Percentiles rank a stretch among this genome's conserved stretches.
These are phyloP conservation scores for Telenomus remus DNA, from an alignment of 1,140 invertebrate genomes.

Conservation along the genomic window DNA sequence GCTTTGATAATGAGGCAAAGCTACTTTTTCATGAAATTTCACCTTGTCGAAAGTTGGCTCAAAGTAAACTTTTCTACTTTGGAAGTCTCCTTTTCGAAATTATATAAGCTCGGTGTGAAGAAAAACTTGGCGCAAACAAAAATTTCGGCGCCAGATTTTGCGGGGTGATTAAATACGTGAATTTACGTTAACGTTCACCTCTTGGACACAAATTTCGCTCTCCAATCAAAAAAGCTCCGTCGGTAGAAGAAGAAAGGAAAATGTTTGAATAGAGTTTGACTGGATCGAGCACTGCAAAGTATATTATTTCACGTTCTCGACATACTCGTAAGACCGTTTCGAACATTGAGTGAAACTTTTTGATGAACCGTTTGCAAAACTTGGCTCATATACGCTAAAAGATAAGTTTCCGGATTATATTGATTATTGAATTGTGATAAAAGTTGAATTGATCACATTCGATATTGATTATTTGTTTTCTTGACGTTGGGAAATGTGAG, in stretches of 20 bases:
- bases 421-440: not conserved
- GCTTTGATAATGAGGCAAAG: slow-evolving; percentile 50
- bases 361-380: slow-evolving; percentile 26
- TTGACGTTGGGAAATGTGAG: no score
- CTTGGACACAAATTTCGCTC: slow-evolving; percentile 28
- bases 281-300: slow-evolving; percentile 14
- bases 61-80: slow-evolving; percentile 50
- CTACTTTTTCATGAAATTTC: slow-evolving; percentile 32
- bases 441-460: no score
- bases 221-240: slow-evolving; percentile 13
- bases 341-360: slow-evolving; percentile 26
- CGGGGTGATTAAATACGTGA: slow-evolving; percentile 42
- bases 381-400: slow-evolving; percentile 26
- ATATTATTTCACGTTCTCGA: slow-evolving; percentile 40
- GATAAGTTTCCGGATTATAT: slow-evolving; percentile 3
- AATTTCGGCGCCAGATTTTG: slow-evolving; percentile 30
- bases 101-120: slow-evolving; percentile 33
- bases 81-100: slow-evolving; percentile 47
- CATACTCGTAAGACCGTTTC: slow-evolving; percentile 11
- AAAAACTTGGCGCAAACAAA: slow-evolving; percentile 44
- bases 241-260: slow-evolving; percentile 7
- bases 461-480: no score
- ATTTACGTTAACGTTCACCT: slow-evolving; percentile 24
- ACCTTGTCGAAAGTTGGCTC: slow-evolving; percentile 15
- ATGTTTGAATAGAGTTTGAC: slow-evolving; percentile 13